Conservation (phyloP, 2,113 vertebrate genomes). For the Spheniscus mendiculus region DNA sequence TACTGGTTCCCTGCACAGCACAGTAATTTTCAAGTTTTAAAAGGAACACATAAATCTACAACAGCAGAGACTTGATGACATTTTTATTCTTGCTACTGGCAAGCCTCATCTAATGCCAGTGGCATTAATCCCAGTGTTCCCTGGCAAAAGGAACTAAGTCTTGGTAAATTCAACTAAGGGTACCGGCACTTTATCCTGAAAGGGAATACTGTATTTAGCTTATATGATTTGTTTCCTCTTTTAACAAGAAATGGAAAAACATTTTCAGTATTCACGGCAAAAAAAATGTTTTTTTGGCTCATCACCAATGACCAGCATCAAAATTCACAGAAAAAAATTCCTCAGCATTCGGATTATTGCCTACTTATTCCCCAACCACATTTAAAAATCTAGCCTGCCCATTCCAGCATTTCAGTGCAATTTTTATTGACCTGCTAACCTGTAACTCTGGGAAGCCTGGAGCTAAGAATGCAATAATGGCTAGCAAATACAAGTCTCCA, state of each 20-base stretch:
- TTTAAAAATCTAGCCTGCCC: slow-evolving; percentile 14
- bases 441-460: slow-evolving; percentile 55
- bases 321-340: not conserved
- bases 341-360: not conserved
- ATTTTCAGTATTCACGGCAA: not conserved
- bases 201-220: not conserved
- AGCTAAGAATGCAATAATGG: slow-evolving; percentile 66
- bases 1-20: not conserved
- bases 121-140: not conserved
- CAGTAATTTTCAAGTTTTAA: not conserved
- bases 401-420: slow-evolving; percentile 74
- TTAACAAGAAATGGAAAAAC: not conserved
- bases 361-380: not conserved
- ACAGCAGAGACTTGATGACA: not conserved
- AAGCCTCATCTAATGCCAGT: not conserved
- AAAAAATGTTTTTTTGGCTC: not conserved
- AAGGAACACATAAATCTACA: not conserved
- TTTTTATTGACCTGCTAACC: slow-evolving; percentile 80
- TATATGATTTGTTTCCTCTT: not conserved
- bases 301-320: not conserved
- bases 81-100: not conserved
- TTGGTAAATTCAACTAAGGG: not conserved
- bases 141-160: not conserved
- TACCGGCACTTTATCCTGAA: not conserved
- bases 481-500: slow-evolving; percentile 59